phyloP scores from a whole-genome alignment of 1,140 invertebrate genomes.

The Mylabris phalerata region DNA sequence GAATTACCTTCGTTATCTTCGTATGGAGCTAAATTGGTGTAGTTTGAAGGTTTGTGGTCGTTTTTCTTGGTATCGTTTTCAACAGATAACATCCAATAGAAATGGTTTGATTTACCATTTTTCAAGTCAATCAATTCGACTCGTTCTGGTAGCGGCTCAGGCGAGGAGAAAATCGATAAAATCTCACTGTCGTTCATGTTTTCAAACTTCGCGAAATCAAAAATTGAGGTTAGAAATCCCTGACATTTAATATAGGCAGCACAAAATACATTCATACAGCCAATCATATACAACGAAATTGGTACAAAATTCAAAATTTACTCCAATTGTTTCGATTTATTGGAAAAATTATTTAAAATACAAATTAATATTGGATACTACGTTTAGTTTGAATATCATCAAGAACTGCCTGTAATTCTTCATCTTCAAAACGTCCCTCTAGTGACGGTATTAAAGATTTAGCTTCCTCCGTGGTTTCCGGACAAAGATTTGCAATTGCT shows the following conservation, averaged over 20 bases:
- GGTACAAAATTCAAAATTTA: too few relatives aligned
- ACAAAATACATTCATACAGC: too few relatives aligned
- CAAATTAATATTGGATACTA: conserved; percentile 86
- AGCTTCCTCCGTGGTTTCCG: conserved; percentile 95
- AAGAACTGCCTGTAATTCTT: conserved; percentile 86
- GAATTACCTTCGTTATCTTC: conserved; percentile 33
- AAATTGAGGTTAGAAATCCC: not conserved
- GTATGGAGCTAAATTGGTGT: conserved; percentile 27
- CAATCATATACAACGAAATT: too few relatives aligned
- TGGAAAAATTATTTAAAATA: too few relatives aligned
- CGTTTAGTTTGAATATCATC: conserved; percentile 98
- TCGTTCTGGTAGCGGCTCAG: conserved; percentile 19
- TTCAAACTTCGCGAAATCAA: not conserved
- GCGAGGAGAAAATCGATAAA: conserved; percentile 25
- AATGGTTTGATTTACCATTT: conserved; percentile 8
- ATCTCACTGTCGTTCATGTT: not conserved
- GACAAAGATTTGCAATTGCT: conserved; percentile 94
- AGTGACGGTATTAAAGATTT: conserved; percentile 94
- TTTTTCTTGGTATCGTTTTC: conserved; percentile 5
- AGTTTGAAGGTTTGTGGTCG: not conserved
- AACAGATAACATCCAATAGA: conserved; percentile 25
- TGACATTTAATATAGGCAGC: too few relatives aligned
- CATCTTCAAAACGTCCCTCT: conserved; percentile 93
- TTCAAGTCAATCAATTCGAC: conserved; percentile 21
- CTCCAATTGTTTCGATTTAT: too few relatives aligned